Evolutionary conservation across 2,888 invertebrate genomes (phyloP).

Genomic region (Macropis europaea): DNA sequence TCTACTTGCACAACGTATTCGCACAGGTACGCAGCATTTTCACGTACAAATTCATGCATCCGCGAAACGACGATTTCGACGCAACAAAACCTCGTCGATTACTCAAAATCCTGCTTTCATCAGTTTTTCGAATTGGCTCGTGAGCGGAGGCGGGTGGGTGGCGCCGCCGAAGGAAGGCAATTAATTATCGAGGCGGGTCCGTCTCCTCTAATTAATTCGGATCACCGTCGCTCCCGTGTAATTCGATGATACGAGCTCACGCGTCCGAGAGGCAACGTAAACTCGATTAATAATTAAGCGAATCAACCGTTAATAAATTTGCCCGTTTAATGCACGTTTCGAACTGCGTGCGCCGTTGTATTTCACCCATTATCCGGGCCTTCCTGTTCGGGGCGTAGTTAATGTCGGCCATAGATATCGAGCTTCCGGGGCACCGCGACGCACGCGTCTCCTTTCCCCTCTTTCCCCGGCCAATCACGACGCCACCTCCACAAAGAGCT

Average conservation of each 20-base stretch:
- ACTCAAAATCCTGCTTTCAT: too few species aligned
- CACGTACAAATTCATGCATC: too few species aligned
- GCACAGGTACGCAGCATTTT: too few species aligned
- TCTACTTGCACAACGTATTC: too few species aligned
- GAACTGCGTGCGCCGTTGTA: constrained; percentile 13
- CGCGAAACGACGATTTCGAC: too few species aligned
- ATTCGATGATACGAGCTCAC: constrained; percentile 13
- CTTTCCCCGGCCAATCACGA: constrained; percentile 54
- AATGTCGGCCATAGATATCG: constrained; percentile 15
- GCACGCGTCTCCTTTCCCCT: constrained; percentile 6
- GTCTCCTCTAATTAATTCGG: constrained; percentile 11
- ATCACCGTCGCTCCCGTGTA: constrained; percentile 16
- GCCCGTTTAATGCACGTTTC: constrained; percentile 14
- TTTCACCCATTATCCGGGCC: constrained; percentile 33
- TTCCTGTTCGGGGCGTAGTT: constrained; percentile 28
- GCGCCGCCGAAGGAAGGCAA: not conserved
- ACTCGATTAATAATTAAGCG: constrained; percentile 46
- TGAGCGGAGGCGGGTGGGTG: not conserved
- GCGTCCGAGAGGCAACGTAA: constrained; percentile 7
- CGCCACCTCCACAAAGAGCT: constrained; percentile 69
- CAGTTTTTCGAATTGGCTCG: not conserved
- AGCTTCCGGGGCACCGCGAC: constrained; percentile 2
- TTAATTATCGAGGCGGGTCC: not conserved
- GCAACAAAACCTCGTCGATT: too few species aligned
- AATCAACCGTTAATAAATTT: constrained; percentile 44